These are phyloP conservation scores for Leguminivora glycinivorella DNA, from an alignment of 1,140 invertebrate genomes.

Conservation along the genomic window DNA sequence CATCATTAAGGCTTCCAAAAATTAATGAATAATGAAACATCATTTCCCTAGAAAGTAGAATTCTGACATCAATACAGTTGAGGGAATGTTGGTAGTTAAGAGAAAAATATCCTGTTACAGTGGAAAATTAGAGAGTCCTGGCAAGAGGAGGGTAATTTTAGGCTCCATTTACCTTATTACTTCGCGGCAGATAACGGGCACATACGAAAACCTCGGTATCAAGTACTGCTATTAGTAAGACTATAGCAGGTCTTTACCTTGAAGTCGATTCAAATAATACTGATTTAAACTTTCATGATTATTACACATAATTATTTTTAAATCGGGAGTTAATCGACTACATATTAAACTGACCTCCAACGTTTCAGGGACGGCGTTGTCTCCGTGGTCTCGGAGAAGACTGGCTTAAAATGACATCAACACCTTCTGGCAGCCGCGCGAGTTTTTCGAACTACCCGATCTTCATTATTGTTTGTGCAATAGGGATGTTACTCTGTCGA, in stretches of 20 bases:
- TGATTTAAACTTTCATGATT: too few species aligned
- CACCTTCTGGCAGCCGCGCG: too few species aligned
- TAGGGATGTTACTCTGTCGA: too few species aligned
- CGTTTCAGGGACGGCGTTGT: too few species aligned
- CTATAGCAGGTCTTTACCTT: not conserved
- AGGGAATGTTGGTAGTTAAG: constrained; percentile 12
- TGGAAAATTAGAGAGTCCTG: constrained; percentile 31
- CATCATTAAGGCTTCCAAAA: not conserved
- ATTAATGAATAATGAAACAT: not conserved
- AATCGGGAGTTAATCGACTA: too few species aligned
- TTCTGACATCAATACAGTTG: constrained; percentile 4
- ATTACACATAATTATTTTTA: too few species aligned
- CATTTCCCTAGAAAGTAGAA: not conserved
- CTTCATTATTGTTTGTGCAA: too few species aligned
- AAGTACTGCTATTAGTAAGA: not conserved
- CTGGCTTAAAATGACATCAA: too few species aligned
- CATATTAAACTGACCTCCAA: too few species aligned
- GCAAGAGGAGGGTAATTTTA: constrained; percentile 49
- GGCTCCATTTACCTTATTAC: constrained; percentile 57
- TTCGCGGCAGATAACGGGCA: constrained; percentile 43
- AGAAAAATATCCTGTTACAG: constrained; percentile 34
- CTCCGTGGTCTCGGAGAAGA: too few species aligned
- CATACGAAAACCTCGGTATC: constrained; percentile 23
- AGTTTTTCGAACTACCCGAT: too few species aligned
- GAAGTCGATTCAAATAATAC: too few species aligned